Conservation (phyloP, 2,113 vertebrate species). For the Rhynchomys soricoides region DNA sequence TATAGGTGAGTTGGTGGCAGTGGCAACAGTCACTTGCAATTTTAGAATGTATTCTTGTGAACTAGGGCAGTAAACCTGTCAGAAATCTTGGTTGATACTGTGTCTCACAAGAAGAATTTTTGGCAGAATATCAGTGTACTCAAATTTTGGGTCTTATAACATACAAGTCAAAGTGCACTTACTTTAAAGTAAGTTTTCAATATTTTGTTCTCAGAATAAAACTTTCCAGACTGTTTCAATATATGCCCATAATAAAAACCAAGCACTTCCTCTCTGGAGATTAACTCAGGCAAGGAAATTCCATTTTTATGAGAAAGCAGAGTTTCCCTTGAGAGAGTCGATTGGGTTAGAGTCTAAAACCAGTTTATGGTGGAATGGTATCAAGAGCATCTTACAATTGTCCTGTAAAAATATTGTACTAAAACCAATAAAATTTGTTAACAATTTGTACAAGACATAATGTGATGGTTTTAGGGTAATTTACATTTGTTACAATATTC, state of each 20-base stretch:
- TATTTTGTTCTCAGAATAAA: conserved; percentile 51
- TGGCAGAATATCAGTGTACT: neutral
- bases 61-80: neutral
- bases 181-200: conserved; percentile 20
- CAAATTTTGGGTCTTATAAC: neutral
- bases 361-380: neutral
- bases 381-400: neutral
- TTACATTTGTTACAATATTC: neutral
- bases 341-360: conserved; percentile 29
- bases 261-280: conserved; percentile 39
- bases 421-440: neutral
- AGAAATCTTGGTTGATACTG: neutral
- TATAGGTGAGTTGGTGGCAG: neutral
- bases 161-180: neutral
- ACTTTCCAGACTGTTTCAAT: conserved; percentile 48
- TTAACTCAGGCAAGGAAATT: conserved; percentile 58
- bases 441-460: conserved; percentile 7
- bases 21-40: neutral
- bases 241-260: conserved; percentile 59
- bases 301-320: conserved; percentile 57
- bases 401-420: neutral
- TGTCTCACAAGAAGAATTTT: neutral
- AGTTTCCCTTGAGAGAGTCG: conserved; percentile 41
- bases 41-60: neutral
- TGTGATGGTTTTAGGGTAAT: neutral